Percentiles rank a stretch among this genome's conserved stretches.
These are phyloP conservation scores for Paramormyrops hopkinsi DNA, from an alignment of 2,797 vertebrate genomes.

Conservation along the genomic window DNA sequence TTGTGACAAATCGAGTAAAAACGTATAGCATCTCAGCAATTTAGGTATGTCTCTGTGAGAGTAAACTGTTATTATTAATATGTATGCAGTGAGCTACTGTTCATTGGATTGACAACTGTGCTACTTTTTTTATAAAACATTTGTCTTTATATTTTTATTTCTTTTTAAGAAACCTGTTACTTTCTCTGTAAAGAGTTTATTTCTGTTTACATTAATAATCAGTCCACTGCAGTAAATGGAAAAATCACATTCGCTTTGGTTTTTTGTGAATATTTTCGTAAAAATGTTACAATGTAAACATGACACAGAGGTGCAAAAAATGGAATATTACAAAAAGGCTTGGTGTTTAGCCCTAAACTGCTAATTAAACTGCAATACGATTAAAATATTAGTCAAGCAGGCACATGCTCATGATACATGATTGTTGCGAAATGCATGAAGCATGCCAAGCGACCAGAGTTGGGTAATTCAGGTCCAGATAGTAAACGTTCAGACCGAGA, in stretches of 20 bases:
- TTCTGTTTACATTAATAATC: neutral
- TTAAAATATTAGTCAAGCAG: neutral
- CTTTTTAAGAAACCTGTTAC: neutral
- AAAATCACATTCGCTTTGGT: neutral
- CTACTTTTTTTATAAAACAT: neutral
- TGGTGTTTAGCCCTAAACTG: neutral
- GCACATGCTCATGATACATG: neutral
- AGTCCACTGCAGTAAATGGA: neutral
- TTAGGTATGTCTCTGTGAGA: constrained; percentile 59
- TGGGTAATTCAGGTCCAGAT: neutral
- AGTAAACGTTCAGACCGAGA: neutral
- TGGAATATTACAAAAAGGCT: neutral
- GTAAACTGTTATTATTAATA: constrained; percentile 79
- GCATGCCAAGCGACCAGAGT: neutral
- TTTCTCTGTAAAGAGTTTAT: neutral
- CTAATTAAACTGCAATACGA: neutral
- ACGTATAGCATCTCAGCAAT: constrained; percentile 70
- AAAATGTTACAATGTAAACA: neutral
- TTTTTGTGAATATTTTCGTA: neutral
- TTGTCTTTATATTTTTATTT: neutral
- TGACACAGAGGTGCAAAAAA: neutral
- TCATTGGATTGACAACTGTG: neutral
- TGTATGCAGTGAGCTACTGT: constrained; percentile 13
- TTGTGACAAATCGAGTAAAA: constrained; percentile 47
- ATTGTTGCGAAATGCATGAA: neutral